Evolutionary conservation across 2,888 invertebrate species (phyloP).

Genomic region (Podabrus alpinus): DNA sequence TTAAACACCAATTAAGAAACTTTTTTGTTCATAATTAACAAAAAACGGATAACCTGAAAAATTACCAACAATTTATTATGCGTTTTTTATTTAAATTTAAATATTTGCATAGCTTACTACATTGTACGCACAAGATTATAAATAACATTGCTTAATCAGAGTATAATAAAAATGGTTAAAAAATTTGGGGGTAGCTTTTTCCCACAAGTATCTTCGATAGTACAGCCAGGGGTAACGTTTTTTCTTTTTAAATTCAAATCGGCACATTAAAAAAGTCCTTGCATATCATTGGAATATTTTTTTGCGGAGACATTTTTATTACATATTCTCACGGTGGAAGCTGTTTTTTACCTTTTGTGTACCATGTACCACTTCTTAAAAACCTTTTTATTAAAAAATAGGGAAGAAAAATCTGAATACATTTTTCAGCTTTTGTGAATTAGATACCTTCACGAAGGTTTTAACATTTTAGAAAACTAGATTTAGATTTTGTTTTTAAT

Average conservation of each 20-base stretch:
- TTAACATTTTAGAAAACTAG: background rate
- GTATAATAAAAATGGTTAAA: constrained; percentile 37
- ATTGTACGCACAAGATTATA: constrained; percentile 37
- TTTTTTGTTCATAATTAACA: constrained; percentile 31
- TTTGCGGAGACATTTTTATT: constrained; percentile 38
- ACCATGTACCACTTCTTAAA: background rate
- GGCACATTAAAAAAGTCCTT: constrained; percentile 43
- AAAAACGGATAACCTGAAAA: constrained; percentile 44
- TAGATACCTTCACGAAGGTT: background rate
- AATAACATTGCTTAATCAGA: constrained; percentile 47
- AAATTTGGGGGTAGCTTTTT: constrained; percentile 44
- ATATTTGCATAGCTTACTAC: constrained; percentile 42
- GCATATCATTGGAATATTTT: constrained; percentile 39
- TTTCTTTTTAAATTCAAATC: constrained; percentile 44
- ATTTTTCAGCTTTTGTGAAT: background rate
- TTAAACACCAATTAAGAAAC: constrained; percentile 46
- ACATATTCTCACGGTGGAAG: constrained; percentile 44
- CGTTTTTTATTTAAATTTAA: constrained; percentile 37
- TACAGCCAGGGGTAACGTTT: constrained; percentile 37
- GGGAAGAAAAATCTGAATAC: background rate
- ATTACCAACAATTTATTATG: constrained; percentile 49
- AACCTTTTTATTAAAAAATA: background rate
- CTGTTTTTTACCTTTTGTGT: constrained; percentile 32
- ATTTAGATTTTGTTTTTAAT: background rate
- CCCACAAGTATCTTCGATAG: constrained; percentile 41